phyloP scores from a whole-genome alignment of 2,888 invertebrate genomes.

The Lasioglossum leucozonium region DNA sequence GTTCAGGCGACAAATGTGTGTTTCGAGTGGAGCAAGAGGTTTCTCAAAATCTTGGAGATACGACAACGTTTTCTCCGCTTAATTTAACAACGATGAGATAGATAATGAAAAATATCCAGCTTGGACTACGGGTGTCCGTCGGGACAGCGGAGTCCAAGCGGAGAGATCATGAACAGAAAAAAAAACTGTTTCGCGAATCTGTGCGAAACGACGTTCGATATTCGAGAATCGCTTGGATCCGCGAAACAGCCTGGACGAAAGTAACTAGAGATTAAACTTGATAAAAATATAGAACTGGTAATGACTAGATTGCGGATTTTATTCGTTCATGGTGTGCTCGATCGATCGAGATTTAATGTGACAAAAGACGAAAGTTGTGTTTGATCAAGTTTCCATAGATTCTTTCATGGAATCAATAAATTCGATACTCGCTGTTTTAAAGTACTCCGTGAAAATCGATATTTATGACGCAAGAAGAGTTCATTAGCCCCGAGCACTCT shows the following conservation, averaged over 20 bases:
- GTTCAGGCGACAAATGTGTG: neutral
- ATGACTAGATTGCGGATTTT: constrained; percentile 11
- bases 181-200: constrained; percentile 30
- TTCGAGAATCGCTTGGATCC: constrained; percentile 18
- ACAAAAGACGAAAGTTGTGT: neutral
- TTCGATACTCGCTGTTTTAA: neutral
- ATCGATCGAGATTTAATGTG: neutral
- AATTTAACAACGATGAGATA: constrained; percentile 47
- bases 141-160: constrained; percentile 25
- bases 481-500: neutral
- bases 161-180: constrained; percentile 24
- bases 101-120: constrained; percentile 35
- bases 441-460: neutral
- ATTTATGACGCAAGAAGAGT: neutral
- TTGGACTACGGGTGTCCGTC: neutral
- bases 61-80: constrained; percentile 51
- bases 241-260: neutral
- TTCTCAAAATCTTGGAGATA: constrained; percentile 59
- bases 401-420: neutral
- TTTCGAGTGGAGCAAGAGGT: constrained; percentile 52
- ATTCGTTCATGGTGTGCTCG: neutral
- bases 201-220: constrained; percentile 3
- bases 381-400: no score
- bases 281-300: constrained; percentile 45
- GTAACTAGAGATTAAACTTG: constrained; percentile 30